Evolutionary conservation across 2,797 vertebrate genomes (phyloP).

Genomic region (Rhinichthys osculus): DNA sequence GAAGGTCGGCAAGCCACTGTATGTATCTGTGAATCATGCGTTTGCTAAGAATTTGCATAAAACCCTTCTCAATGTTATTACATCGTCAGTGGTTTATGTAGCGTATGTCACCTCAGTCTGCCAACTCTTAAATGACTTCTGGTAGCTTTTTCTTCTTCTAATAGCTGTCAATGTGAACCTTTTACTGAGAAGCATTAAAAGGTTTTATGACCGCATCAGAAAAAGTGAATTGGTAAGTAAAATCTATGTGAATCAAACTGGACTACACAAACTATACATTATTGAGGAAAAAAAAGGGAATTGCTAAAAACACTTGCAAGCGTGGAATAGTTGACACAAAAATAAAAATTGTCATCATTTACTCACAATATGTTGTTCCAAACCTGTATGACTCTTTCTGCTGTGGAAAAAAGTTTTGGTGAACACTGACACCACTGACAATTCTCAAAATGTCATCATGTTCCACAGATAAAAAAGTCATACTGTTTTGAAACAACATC

Average conservation of each 20-base stretch:
- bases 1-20: neutral
- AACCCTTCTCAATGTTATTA: neutral
- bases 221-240: neutral
- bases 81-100: neutral
- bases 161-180: neutral
- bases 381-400: neutral
- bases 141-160: too few species aligned
- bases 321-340: neutral
- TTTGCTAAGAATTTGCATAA: conserved; percentile 17
- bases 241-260: neutral
- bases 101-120: neutral
- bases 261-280: neutral
- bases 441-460: neutral
- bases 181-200: neutral
- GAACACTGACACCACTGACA: neutral
- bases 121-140: neutral
- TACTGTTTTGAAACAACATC: neutral
- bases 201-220: neutral
- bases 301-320: neutral
- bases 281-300: neutral
- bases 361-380: neutral
- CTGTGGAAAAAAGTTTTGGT: neutral
- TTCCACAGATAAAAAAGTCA: neutral
- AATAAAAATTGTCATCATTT: neutral
- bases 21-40: neutral